Evolutionary conservation across 2,797 vertebrate species (phyloP), one percentile per base, ranked within the genome.

Genomic region (Babyrousa celebensis): DNA sequence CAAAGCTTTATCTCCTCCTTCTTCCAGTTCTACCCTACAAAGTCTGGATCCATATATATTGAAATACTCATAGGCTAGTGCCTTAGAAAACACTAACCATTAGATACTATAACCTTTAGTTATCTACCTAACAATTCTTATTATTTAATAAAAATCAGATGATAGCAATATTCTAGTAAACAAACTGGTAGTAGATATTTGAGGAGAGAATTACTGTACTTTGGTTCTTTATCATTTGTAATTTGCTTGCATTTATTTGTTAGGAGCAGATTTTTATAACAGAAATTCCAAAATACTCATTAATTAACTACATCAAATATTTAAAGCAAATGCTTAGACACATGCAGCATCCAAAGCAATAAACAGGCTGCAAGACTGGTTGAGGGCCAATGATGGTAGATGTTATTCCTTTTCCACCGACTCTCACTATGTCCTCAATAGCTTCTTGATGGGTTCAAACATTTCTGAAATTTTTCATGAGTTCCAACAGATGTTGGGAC

Each of bases 301-400:
- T 94, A 95, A 96, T 36, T 97, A 97, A 82, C 52, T 58, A 54
- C 80, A 97, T 92, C 68, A 95, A 96, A 97, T 87, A 96, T 97
- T 94, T 94, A 96, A 89, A 94, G 70, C 20, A 88, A 97, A 95
- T 71, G n/a, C 54, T 92, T 94, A 94, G 74, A 91, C 72, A 93
- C 36, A 91, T 95, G 54, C 36, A 97, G 92, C 95, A 97, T 97
- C 96, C 84, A 97, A 97, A 95, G 67, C 63, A 97, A 91, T 93
- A 96, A 97, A 95, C 43, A 85, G 70, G 48, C 88, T 97, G 95
- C 85, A 94, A 96, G 65, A 54, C n/a, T 88, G 94, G 52, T 60
- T 94, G 97, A 94, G 68, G 89, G 97, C 97, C 85, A 96, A 93
- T 60, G 70, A n/a, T 91, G 9, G 77, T 92, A 83, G 71, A 90